phyloP scores from a whole-genome alignment of 2,888 invertebrate species.

The Sclerodermus sp. region DNA sequence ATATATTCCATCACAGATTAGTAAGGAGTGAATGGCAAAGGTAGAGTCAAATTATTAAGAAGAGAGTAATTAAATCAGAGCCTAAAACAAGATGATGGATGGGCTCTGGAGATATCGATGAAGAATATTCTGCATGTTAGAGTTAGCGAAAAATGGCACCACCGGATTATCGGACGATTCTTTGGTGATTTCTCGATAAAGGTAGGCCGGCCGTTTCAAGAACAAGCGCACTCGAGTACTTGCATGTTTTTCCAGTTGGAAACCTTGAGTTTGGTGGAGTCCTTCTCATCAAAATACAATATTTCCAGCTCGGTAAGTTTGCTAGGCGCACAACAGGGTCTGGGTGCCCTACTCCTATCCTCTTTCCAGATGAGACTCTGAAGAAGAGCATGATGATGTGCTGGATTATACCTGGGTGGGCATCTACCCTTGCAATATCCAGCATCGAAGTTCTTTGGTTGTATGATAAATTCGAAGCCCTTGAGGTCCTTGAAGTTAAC shows the following conservation, averaged over 20 bases:
- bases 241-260: constrained; percentile 73
- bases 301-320: constrained; percentile 68
- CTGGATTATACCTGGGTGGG: constrained; percentile 69
- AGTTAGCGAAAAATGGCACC: constrained; percentile 6
- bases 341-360: constrained; percentile 61
- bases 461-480: constrained; percentile 68
- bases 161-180: constrained; percentile 34
- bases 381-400: constrained; percentile 71
- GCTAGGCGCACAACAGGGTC: constrained; percentile 72
- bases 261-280: constrained; percentile 65
- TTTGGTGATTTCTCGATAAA: constrained; percentile 33
- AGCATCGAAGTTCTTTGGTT: constrained; percentile 72
- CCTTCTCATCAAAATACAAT: constrained; percentile 67
- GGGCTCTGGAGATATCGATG: too few species aligned
- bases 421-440: constrained; percentile 73
- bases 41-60: too few species aligned
- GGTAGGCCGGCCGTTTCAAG: constrained; percentile 50
- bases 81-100: too few species aligned
- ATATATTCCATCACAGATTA: too few species aligned
- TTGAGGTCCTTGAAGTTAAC: constrained; percentile 69
- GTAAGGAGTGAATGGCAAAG: too few species aligned
- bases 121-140: too few species aligned
- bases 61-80: too few species aligned
- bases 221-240: constrained; percentile 73
- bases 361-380: constrained; percentile 70